Base-by-base conservation (phyloP, 2,797 vertebrate species). In the Gallinago nigripennis region DNA sequence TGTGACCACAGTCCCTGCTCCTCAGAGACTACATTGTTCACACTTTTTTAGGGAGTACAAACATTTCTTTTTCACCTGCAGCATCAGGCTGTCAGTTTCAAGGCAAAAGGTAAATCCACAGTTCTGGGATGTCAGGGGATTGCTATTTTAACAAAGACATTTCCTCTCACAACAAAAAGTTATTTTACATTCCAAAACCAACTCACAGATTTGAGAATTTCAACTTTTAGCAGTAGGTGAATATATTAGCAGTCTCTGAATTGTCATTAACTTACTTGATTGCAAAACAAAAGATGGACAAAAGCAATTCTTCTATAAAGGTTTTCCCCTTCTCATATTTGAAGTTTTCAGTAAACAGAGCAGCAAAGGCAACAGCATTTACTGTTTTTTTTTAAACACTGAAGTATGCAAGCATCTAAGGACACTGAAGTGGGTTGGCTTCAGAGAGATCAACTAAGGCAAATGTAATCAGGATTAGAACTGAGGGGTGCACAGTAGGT, bases 401-500 rank as follows among this genome's bases (percentile, higher is more conserved):
- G 88, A 97, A 94, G 91, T 83, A 96, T 75, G 89, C 93, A 97
- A 96, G 89, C 88, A 93, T 75, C 64, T 96, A 61, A 97, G 96
- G 95, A 93, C 94, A 97, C 2, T 71, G 76, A 88, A 95, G 93
- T 68, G 35, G 96, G 88, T 1, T 93, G 91, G 81, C 75, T 94
- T 69, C 92, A 93, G 78, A 78, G 77, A 94, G 95, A 97, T 90
- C 95, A 93, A 0, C 84, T 88, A 87, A 97, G 82, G 93, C 79
- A 96, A 96, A 93, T 66, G 70, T 95, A 96, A 96, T 92, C 82
- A 92, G 96, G 95, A 94, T 97, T 95, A 97, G n/a, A 54, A 84
- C 45, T 39, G 82, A 57, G 50, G n/a, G 64, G 91, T 81, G 72
- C 87, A 95, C 6, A 72, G 61, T 51, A 82, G 87, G 86, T 82